Evolutionary conservation across 2,888 invertebrate species (phyloP), one percentile per base, ranked within the genome.

Genomic region (Hirtodrosophila duncani): DNA sequence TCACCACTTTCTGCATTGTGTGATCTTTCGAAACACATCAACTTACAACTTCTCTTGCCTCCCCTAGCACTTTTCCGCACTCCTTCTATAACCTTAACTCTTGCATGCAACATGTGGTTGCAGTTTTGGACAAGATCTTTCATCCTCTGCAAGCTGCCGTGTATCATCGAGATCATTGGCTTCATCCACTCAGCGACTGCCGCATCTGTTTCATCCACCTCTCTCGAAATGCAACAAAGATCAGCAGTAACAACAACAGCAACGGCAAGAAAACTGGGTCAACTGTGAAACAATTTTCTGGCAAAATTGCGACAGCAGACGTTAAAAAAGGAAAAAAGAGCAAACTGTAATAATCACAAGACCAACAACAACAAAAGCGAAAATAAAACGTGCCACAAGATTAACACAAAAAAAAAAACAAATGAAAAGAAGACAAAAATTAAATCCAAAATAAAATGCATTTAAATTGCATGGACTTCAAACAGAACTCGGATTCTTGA

Each of bases 261-360:
- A 36, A 21, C 23, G 13, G 23, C n/a, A 36, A 11, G 21, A 69
- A 78, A 71, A 80, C 68, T 71, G 80, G 71, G 71, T 71, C 71
- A 80, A 68, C 63, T 69, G 60, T 68, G 65, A 72, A 77, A 74
- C 78, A 80, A 72, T 72, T 72, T 71, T 72, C 80, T 56, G 62
- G 67, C 78, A 64, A 68, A 72, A 69, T 69, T 72, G 72, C 72
- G 78, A 77, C 74, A 80, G 68, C 80, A 65, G 61, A 64, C 68
- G 27, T 33, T 36, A 36, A 53, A 41, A 31, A 46, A 56, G 36
- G 44, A 21, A 27, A 36, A 42, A 43, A 38, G 26, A 30, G 29
- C 37, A 48, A 48, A 68, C 80, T 48, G 64, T 72, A 71, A 51
- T 59, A 67, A 67, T 48, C 50, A 46, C 50, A 58, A 43, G 49